Evolutionary conservation across 2,888 invertebrate genomes (phyloP), one percentile per base, ranked within the genome.

Genomic region (Furcula furcula): DNA sequence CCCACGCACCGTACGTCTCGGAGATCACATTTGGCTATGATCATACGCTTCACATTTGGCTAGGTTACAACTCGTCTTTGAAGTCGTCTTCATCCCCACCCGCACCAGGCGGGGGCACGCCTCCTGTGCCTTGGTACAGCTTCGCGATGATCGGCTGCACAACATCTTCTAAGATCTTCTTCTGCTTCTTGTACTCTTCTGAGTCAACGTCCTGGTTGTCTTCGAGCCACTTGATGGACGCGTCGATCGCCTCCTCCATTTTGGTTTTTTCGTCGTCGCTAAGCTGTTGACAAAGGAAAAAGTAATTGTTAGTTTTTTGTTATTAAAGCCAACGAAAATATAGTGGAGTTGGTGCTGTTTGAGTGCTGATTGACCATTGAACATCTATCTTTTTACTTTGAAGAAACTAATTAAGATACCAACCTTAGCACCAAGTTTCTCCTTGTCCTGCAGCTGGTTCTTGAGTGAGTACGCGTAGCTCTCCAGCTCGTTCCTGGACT

Each of bases 121-220:
- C 95, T 11, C 95, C 96, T 45, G 94, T 91, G 14, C 94, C 94
- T 71, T 97, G 96, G 86, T 99, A 99, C 54, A 99, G 87, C 88
- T 99, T 99, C 34, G 97, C 94, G 70, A 99, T 96, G 75, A 99
- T 99, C 5, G 99, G 99, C 76, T 98, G 98, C 0, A 98, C 98
- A 20, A 98, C 92, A 57, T 96, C 96, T 76, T 98, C 98, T 31
- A 99, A 90, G 54, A 97, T 94, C 78, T 98, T 98, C 93, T 96
- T 98, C 76, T 98, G 97, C 69, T 94, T 94, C 81, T 97, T 97
- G 89, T 95, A 96, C 40, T 97, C 97, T 60, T 97, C 97, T 0
- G 94, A 91, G 42, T 98, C 97, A 0, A 96, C 95, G 64, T 98
- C 97, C 65, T 94, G 94, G 85, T 99, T 98, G 55, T 95, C 94